A percentile compares a stretch with the other conserved stretches of the same genome.
Conservation (phyloP, 2,113 vertebrate genomes). For the Aspiorhynchus laticeps region DNA sequence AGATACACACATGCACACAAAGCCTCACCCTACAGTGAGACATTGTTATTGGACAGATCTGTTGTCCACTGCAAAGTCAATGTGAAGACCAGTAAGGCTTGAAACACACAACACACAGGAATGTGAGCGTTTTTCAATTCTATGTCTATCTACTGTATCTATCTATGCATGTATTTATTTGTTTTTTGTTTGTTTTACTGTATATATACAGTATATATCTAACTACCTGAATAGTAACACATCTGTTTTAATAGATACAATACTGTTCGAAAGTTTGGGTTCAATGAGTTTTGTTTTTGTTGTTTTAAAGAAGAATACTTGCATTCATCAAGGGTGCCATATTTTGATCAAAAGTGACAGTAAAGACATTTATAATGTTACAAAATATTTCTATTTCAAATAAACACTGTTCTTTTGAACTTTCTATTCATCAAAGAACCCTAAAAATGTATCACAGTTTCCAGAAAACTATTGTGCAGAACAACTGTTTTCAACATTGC, state of each 20-base stretch:
- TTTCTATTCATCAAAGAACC: not conserved
- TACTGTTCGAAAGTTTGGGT: not conserved
- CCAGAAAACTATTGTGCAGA: not conserved
- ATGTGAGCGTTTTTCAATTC: too few species aligned
- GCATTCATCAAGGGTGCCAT: not conserved
- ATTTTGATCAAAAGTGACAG: not conserved
- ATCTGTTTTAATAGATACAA: not conserved
- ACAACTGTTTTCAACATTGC: not conserved
- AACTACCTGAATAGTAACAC: too few species aligned
- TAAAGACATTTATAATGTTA: not conserved
- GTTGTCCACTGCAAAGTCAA: not conserved
- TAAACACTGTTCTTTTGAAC: not conserved
- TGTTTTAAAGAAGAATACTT: not conserved
- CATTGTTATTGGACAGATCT: not conserved
- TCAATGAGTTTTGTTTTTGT: too few species aligned
- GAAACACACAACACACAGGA: not conserved
- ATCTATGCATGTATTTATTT: too few species aligned
- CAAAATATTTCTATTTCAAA: not conserved
- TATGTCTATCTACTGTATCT: too few species aligned
- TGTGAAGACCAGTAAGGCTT: not conserved
- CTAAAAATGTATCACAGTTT: not conserved
- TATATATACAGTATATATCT: too few species aligned
- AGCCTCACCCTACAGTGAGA: not conserved
- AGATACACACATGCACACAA: not conserved
- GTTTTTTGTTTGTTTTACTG: too few species aligned